Evolutionary conservation across 2,888 invertebrate species (phyloP).

Genomic region (Calameuta filiformis): DNA sequence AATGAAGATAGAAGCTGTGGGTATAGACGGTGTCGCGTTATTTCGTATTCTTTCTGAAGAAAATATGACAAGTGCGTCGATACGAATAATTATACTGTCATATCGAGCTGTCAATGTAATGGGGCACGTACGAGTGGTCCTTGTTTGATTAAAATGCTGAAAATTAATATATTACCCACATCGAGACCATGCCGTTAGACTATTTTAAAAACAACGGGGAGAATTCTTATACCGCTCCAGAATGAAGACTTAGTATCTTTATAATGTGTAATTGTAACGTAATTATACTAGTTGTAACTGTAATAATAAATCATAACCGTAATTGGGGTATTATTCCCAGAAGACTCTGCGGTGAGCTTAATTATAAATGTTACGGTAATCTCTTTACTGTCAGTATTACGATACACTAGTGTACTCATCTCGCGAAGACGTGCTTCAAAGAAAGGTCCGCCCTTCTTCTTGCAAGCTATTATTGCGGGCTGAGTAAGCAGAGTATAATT

Average conservation of each 20-base stretch:
- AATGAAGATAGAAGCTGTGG: no score
- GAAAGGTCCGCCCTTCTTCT: constrained; percentile 9
- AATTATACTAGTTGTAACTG: background rate
- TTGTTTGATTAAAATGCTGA: no score
- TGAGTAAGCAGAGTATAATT: constrained; percentile 53
- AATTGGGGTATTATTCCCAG: background rate
- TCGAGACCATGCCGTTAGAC: constrained; percentile 17
- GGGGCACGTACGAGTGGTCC: no score
- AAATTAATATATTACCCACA: no score
- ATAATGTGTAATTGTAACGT: background rate
- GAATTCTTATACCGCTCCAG: no score
- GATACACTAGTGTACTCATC: constrained; percentile 58
- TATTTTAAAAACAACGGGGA: constrained; percentile 25
- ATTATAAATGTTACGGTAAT: constrained; percentile 55
- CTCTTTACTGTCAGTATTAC: constrained; percentile 66
- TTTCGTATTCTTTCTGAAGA: no score
- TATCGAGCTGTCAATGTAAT: no score
- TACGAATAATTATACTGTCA: no score
- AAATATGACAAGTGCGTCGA: no score
- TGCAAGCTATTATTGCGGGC: constrained; percentile 43
- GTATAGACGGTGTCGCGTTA: no score
- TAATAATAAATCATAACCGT: background rate
- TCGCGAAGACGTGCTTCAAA: constrained; percentile 40
- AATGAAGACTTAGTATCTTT: background rate
- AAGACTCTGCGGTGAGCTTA: constrained; percentile 19